Conservation (phyloP, 2,113 vertebrate species). For the Dasyprocta punctata region DNA sequence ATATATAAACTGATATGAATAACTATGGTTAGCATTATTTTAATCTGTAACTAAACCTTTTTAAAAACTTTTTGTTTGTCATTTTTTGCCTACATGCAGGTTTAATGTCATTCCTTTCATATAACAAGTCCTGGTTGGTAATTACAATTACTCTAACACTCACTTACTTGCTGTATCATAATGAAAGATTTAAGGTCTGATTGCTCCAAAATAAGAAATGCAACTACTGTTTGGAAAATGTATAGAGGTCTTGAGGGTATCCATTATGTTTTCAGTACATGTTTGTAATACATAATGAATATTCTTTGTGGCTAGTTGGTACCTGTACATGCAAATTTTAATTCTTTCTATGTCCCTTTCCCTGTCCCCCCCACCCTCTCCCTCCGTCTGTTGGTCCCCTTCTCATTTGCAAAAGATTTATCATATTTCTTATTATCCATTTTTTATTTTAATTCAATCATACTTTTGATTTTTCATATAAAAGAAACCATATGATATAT, state of each 20-base stretch:
- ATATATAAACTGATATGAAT: constrained; percentile 8
- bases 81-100: neutral
- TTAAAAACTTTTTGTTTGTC: neutral
- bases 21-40: constrained; percentile 33
- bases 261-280: neutral
- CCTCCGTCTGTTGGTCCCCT: neutral
- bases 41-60: neutral
- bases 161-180: neutral
- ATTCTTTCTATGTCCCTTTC: neutral
- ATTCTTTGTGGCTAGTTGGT: neutral
- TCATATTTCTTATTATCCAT: neutral
- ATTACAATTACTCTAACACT: neutral
- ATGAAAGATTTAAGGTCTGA: neutral
- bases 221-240: neutral
- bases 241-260: neutral
- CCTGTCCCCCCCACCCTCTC: neutral
- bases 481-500: neutral
- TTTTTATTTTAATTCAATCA: neutral
- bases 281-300: neutral
- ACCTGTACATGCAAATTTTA: neutral
- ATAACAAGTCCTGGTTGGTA: neutral
- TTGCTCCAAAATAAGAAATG: neutral
- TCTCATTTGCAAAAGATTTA: neutral
- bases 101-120: neutral
- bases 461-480: neutral